Conservation (phyloP, 2,113 vertebrate genomes). For the Helogale parvula region DNA sequence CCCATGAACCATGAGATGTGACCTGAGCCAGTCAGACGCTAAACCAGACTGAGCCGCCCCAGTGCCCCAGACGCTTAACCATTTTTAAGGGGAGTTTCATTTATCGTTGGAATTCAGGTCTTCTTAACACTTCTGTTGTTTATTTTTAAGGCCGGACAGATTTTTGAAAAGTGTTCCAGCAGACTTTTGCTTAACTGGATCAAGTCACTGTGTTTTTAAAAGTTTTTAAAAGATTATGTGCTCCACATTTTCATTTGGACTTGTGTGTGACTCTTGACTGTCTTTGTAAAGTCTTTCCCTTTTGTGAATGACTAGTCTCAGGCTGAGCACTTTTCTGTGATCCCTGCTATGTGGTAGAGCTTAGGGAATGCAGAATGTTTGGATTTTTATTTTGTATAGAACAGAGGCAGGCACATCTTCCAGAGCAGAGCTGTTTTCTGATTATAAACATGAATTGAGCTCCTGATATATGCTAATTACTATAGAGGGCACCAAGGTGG, state of each 20-base stretch:
- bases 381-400: neutral
- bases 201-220: neutral
- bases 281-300: neutral
- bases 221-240: neutral
- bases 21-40: too few species aligned
- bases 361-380: neutral
- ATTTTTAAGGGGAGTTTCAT: constrained; percentile 18
- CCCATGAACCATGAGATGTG: too few species aligned
- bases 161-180: constrained; percentile 17
- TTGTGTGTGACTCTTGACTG: neutral
- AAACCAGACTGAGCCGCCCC: too few species aligned
- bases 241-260: neutral
- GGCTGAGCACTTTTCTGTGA: neutral
- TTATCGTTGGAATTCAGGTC: constrained; percentile 32
- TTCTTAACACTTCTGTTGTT: constrained; percentile 45
- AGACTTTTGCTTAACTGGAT: constrained; percentile 2
- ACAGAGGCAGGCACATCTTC: neutral
- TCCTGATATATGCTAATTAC: neutral
- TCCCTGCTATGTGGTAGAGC: neutral
- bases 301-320: neutral
- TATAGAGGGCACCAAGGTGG: neutral
- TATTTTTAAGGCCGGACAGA: neutral
- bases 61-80: neutral
- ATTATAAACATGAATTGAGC: neutral
- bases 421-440: constrained; percentile 4